Evolutionary conservation across 2,888 invertebrate genomes (phyloP).

Genomic region (Heliconius cydno): DNA sequence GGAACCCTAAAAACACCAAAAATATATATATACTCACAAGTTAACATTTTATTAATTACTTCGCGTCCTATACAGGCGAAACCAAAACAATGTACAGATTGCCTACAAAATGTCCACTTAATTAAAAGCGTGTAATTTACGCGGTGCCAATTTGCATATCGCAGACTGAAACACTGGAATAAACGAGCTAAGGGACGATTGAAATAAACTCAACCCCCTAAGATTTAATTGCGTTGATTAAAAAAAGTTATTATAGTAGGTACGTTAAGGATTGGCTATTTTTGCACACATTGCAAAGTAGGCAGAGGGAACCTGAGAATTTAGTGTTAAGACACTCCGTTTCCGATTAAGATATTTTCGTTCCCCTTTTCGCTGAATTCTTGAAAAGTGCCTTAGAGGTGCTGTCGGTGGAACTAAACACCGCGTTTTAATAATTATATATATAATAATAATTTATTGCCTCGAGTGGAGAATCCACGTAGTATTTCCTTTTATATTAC

Average conservation of each 20-base stretch:
- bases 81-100: constrained; percentile 25
- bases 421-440: too few relatives aligned
- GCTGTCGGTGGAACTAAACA: too few relatives aligned
- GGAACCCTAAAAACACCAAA: too few relatives aligned
- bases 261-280: too few relatives aligned
- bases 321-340: too few relatives aligned
- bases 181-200: constrained; percentile 18
- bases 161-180: constrained; percentile 19
- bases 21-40: not conserved
- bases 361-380: too few relatives aligned
- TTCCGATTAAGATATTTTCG: too few relatives aligned
- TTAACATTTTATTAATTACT: not conserved
- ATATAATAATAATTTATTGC: too few relatives aligned
- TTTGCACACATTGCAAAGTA: too few relatives aligned
- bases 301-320: too few relatives aligned
- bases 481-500: not conserved
- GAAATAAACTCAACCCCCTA: constrained; percentile 22
- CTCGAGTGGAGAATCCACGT: not conserved
- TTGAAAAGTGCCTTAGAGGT: too few relatives aligned
- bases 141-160: constrained; percentile 24
- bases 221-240: constrained; percentile 13
- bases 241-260: not conserved
- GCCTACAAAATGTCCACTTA: constrained; percentile 35
- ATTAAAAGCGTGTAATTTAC: constrained; percentile 35
- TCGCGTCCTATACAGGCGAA: constrained; percentile 3